Conservation (phyloP, 2,888 invertebrate species). For the Drosophila kuntzei region DNA sequence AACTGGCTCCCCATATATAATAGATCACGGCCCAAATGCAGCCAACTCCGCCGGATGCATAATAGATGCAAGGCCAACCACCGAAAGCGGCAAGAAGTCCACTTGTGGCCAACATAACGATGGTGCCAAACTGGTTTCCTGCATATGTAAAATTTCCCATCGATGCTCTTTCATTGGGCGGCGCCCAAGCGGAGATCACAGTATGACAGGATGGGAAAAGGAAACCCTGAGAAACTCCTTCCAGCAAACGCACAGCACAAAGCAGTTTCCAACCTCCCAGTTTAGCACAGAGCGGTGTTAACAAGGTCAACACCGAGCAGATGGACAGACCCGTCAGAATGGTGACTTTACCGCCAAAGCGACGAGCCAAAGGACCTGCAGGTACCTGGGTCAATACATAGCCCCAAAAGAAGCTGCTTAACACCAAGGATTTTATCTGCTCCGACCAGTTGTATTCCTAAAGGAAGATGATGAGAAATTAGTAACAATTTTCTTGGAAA, state of each 20-base stretch:
- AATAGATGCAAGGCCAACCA: slow-evolving; percentile 90
- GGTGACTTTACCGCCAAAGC: slow-evolving; percentile 90
- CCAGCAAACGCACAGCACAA: slow-evolving; percentile 88
- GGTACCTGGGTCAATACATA: slow-evolving; percentile 88
- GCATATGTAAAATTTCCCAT: slow-evolving; percentile 87
- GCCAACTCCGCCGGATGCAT: slow-evolving; percentile 87
- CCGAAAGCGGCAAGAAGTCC: slow-evolving; percentile 88
- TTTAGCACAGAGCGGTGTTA: slow-evolving; percentile 89
- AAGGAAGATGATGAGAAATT: neutral
- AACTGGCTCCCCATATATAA: slow-evolving; percentile 88
- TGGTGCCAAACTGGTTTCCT: slow-evolving; percentile 89
- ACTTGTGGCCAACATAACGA: slow-evolving; percentile 89
- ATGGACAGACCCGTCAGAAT: slow-evolving; percentile 86
- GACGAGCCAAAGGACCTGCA: slow-evolving; percentile 89
- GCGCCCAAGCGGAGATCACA: slow-evolving; percentile 91
- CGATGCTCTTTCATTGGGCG: slow-evolving; percentile 88
- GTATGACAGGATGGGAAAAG: slow-evolving; percentile 90
- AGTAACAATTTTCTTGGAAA: neutral
- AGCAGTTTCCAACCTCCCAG: slow-evolving; percentile 88
- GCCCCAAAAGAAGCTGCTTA: slow-evolving; percentile 90
- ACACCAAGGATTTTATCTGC: slow-evolving; percentile 86
- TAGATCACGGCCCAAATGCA: slow-evolving; percentile 87
- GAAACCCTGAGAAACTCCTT: slow-evolving; percentile 91
- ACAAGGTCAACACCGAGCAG: slow-evolving; percentile 88
- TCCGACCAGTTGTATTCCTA: slow-evolving; percentile 88